Base-by-base conservation (phyloP, 1,140 invertebrate species). In the Coelopa frigida region DNA sequence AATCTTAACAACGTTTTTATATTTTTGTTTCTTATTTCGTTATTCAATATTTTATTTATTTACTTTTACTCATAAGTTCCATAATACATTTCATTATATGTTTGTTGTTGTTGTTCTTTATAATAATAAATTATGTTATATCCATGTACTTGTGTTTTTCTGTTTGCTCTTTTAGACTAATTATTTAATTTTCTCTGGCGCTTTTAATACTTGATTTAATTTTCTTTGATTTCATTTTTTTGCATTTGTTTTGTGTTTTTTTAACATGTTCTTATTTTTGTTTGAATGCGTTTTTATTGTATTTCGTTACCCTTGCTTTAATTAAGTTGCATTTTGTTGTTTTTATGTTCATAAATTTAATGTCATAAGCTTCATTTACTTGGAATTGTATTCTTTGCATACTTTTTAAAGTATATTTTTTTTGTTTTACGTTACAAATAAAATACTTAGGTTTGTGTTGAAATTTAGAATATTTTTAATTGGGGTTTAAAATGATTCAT, bases 1-100 rank as follows among this genome's bases (percentile, higher is more conserved):
- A 65, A 65, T 65, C 60, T 58, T 65, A 65, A 65, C 61, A 65
- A 65, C 57, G 42, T 65, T 52, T 64, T 58, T 46, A 22, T 24
- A 23, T 48, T 51, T 52, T 26, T 57, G 43, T 35, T 53, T 48
- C 50, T 50, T 53, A 39, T 36, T 31, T 33, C 48, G 41, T 17
- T 48, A 35, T 50, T 40, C 33, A 27, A 22, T 51, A 49, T 47
- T 61, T 33, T 6, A 22, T n/a, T n/a, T n/a, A 10, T 29, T 29
- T 29, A 10, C 14, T 29, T 29, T 29, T 29, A 14, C 14, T 29
- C 14, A 27, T 41, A 41, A 41, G 31, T 11, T 38, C 24, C n/a
- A 23, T 43, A 32, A 27, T 29, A 17, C 29, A 42, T 42, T 26
- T 31, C 22, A 31, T n/a, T n/a, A n/a, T n/a, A n/a, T n/a, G n/a